These are phyloP conservation scores for Aulostomus chinensis DNA, from an alignment of 2,797 vertebrate species.

Conservation along the genomic window DNA sequence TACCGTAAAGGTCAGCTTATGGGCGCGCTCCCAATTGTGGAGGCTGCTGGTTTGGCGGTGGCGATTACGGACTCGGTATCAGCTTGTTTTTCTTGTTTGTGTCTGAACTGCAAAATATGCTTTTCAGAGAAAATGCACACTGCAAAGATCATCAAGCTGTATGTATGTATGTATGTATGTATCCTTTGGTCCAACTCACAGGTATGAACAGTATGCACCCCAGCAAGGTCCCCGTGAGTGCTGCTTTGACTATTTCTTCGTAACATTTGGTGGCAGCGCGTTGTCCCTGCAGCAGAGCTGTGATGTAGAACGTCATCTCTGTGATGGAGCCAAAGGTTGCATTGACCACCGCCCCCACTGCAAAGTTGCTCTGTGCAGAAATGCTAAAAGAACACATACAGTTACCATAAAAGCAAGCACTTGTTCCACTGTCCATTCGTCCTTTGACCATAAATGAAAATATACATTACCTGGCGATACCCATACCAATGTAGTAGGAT, in stretches of 20 bases:
- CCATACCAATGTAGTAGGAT: conserved; percentile 93
- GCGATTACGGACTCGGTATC: no score
- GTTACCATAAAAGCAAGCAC: not conserved
- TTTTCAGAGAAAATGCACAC: no score
- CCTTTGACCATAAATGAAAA: not conserved
- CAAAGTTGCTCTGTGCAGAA: conserved; percentile 90
- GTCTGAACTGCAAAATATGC: no score
- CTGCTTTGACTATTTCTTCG: conserved; percentile 88
- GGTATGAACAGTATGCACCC: conserved; percentile 90
- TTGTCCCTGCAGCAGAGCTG: conserved; percentile 85
- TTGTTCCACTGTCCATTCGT: not conserved
- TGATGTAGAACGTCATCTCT: conserved; percentile 93
- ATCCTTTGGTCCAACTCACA: no score
- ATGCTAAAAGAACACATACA: conserved; percentile 70
- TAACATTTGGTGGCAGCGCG: conserved; percentile 83
- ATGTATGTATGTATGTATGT: no score
- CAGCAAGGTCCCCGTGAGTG: conserved; percentile 86
- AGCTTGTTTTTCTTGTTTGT: no score
- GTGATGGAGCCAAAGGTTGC: conserved; percentile 91
- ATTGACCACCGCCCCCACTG: conserved; percentile 89
- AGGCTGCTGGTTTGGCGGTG: no score
- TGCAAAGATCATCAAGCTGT: no score
- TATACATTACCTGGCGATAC: conserved; percentile 86
- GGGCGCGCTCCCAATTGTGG: no score
- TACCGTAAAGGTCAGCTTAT: no score